Evolutionary conservation across 2,888 invertebrate species (phyloP).

Genomic region (Pollenia amentaria): DNA sequence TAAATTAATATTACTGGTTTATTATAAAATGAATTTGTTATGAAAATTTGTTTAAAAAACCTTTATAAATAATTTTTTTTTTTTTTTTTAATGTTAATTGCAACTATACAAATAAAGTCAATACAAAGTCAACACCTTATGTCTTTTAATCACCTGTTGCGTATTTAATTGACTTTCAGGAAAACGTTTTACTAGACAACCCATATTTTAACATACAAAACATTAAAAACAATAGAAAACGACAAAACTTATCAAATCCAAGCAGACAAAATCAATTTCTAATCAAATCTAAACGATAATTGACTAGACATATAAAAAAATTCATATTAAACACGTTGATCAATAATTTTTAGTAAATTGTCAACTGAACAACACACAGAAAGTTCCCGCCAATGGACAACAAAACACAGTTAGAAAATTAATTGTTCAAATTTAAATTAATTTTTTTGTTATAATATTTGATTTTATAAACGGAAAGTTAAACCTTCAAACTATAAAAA

Average conservation of each 20-base stretch:
- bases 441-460: not conserved
- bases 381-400: not conserved
- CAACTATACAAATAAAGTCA: too few species aligned
- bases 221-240: not conserved
- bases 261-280: constrained; percentile 3
- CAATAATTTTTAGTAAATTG: not conserved
- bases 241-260: not conserved
- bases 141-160: not conserved
- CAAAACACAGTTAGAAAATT: not conserved
- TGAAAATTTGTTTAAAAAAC: too few species aligned
- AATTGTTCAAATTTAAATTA: constrained; percentile 9
- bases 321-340: not conserved
- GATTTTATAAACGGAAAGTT: not conserved
- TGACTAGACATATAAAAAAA: constrained; percentile 7
- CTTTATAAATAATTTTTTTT: too few species aligned
- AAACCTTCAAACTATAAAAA: constrained; percentile 1
- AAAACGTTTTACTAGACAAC: not conserved
- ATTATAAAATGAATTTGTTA: too few species aligned
- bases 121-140: not conserved
- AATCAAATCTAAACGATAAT: constrained; percentile 7
- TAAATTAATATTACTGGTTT: too few species aligned
- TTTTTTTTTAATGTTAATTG: too few species aligned
- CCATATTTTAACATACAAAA: not conserved
- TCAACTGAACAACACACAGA: not conserved
- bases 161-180: not conserved